Evolutionary conservation across 2,888 invertebrate species (phyloP).

Genomic region (Acanthosoma haemorrhoidale): DNA sequence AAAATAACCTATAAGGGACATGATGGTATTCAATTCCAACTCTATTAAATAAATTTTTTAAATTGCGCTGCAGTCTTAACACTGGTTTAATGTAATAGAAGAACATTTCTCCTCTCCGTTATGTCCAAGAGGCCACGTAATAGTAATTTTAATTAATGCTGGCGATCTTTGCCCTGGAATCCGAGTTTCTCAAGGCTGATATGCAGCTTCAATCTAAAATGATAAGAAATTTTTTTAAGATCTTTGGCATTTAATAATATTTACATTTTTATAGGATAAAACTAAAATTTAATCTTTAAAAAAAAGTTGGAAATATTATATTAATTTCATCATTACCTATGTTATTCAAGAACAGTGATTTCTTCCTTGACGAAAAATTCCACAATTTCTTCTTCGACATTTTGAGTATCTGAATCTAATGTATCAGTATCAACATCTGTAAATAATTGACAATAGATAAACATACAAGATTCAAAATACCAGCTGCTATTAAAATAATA

Average conservation of each 20-base stretch:
- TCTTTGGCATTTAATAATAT: too few relatives aligned
- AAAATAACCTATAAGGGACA: constrained; percentile 47
- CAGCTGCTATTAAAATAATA: not conserved
- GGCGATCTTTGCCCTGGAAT: constrained; percentile 12
- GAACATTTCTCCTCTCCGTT: constrained; percentile 6
- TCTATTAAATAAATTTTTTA: constrained; percentile 40
- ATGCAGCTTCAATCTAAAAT: not conserved
- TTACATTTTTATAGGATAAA: too few relatives aligned
- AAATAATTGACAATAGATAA: constrained; percentile 6
- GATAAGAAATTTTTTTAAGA: not conserved
- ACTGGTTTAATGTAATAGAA: constrained; percentile 12
- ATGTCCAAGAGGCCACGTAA: constrained; percentile 10
- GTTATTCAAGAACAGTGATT: constrained; percentile 69
- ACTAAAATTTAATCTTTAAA: not conserved
- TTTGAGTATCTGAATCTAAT: constrained; percentile 74
- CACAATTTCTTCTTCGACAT: constrained; percentile 89
- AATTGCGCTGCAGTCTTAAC: constrained; percentile 16
- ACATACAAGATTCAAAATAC: constrained; percentile 9
- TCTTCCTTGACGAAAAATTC: constrained; percentile 99
- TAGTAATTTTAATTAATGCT: constrained; percentile 1
- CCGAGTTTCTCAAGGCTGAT: constrained; percentile 27
- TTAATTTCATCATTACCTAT: not conserved
- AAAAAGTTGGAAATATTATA: not conserved
- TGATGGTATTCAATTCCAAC: constrained; percentile 47
- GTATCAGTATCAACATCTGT: constrained; percentile 91